These are phyloP conservation scores for Xerus rutilus DNA, from an alignment of 2,797 vertebrate species.

Conservation along the genomic window DNA sequence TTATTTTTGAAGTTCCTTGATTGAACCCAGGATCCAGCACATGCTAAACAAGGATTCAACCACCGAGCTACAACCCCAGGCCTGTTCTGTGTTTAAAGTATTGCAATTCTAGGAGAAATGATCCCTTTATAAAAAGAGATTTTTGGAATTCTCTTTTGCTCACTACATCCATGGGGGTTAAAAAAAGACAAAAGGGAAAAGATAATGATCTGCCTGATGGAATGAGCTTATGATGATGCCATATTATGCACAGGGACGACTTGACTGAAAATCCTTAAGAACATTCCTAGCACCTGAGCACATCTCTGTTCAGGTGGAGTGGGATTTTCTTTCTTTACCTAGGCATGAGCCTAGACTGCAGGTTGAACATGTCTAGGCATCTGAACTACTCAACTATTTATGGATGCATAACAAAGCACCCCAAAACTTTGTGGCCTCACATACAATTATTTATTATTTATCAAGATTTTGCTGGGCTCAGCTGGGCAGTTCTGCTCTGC, in stretches of 20 bases:
- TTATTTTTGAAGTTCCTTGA: too few relatives aligned
- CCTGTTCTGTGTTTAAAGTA: background rate
- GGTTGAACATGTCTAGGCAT: too few relatives aligned
- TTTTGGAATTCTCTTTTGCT: background rate
- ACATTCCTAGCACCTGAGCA: background rate
- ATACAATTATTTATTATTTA: background rate
- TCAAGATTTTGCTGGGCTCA: background rate
- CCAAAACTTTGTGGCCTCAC: background rate
- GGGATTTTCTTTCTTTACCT: background rate
- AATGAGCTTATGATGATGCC: background rate
- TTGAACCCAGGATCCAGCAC: background rate
- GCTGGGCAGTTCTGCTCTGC: background rate
- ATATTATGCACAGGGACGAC: too few relatives aligned
- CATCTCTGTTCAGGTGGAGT: background rate
- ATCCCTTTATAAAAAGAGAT: background rate
- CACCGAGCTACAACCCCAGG: background rate
- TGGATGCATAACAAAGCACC: background rate
- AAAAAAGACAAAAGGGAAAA: background rate
- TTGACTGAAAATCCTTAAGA: background rate
- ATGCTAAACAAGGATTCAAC: background rate
- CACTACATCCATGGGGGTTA: background rate
- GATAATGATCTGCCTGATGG: background rate
- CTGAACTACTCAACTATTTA: background rate
- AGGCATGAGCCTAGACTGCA: background rate
- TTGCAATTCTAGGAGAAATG: background rate